These are phyloP conservation scores for Xestia ashworthii DNA, from an alignment of 2,888 invertebrate genomes.

Conservation along the genomic window DNA sequence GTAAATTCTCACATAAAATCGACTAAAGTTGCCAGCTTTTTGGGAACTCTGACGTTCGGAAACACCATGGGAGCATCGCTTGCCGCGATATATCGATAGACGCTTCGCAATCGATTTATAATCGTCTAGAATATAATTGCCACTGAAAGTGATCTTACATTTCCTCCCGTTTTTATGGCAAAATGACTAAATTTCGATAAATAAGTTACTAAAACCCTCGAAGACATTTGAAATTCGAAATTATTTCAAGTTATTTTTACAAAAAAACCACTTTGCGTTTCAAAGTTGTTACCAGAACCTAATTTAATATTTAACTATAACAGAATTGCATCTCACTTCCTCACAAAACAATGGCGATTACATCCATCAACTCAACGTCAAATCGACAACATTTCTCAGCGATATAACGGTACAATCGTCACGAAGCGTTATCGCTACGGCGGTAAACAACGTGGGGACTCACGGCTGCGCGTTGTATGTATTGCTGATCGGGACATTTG, in stretches of 20 bases:
- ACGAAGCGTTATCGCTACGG: slow-evolving; percentile 57
- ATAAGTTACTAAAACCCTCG: slow-evolving; percentile 13
- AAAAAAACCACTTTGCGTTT: neutral
- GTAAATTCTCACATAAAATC: slow-evolving; percentile 65
- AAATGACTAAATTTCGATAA: slow-evolving; percentile 30
- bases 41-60: slow-evolving; percentile 74
- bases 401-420: slow-evolving; percentile 18
- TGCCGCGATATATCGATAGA: slow-evolving; percentile 60
- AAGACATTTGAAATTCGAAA: slow-evolving; percentile 46
- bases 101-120: slow-evolving; percentile 58
- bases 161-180: neutral
- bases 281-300: neutral
- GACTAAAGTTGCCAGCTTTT: slow-evolving; percentile 73
- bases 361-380: neutral
- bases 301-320: neutral
- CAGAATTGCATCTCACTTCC: neutral
- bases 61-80: slow-evolving; percentile 79
- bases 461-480: slow-evolving; percentile 52
- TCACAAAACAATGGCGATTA: slow-evolving; percentile 27
- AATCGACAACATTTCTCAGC: neutral
- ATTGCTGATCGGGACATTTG: slow-evolving; percentile 73
- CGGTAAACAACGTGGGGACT: slow-evolving; percentile 44
- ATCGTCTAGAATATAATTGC: slow-evolving; percentile 48
- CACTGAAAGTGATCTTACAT: neutral
- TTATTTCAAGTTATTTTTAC: neutral